Base-by-base conservation (phyloP, 2,888 invertebrate species). In the Keiferia lycopersicella region DNA sequence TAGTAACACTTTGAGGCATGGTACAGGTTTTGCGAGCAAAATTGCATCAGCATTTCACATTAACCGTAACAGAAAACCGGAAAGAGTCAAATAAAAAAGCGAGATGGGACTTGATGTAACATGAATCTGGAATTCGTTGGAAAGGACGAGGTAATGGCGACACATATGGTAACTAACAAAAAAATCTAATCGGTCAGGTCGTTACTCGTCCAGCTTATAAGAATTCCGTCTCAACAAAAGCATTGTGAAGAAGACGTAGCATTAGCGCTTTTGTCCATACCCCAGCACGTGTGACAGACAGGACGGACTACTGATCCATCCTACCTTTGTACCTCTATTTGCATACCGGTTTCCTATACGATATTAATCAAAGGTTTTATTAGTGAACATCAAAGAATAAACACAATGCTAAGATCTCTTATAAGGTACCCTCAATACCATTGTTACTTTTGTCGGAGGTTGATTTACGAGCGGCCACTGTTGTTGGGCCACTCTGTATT, bases 291-390 rank as follows among this genome's bases (percentile, higher is more conserved):
- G 91, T 90, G 90, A 84, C 39, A 14, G 20, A 34, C 34, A 34
- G 34, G 34, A 34, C 34, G 34, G 26, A 85, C 88, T 87, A 84
- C 87, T 71, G 84, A 82, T 77, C 82, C 83, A 83, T 83, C 84
- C 80, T 73, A 75, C 71, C 80, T 84, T 84, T 86, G 81, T 78
- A 80, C 79, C 73, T 70, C 84, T 91, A 91, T 91, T 91, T 91
- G 91, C 91, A 91, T 91, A 90, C 87, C 86, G 89, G 91, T 90
- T 86, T 83, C 82, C 86, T 84, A 91, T 91, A 88, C 90, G 91
- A 91, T 91, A 91, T 91, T 91, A 91, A 91, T 91, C 91, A 91
- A 91, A 90, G 88, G 91, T 91, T 91, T 91, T 91, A 91, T 91
- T 91, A 91, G 89, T 88, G 90, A 91, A 91, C 88, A 91, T 91